Evolutionary conservation across 2,113 vertebrate genomes (phyloP).

Genomic region (Rhynchomys soricoides): DNA sequence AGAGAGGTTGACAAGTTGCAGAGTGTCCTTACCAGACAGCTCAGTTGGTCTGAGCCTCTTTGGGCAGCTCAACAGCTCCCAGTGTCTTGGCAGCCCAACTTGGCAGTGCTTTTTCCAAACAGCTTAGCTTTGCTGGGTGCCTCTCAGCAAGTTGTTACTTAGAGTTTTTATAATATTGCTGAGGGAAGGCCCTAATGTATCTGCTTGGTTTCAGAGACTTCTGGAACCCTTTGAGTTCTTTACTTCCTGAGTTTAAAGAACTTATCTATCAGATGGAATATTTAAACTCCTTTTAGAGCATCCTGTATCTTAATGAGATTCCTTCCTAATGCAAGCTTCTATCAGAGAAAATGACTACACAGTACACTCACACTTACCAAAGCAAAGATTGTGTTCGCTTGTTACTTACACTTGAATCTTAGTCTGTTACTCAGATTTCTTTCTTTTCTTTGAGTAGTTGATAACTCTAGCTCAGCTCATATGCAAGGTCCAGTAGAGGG

Average conservation of each 20-base stretch:
- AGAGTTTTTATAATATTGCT: not conserved
- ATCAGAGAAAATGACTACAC: not conserved
- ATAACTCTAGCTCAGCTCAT: not conserved
- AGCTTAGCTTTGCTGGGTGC: not conserved
- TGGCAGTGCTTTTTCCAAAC: not conserved
- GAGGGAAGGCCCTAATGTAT: not conserved
- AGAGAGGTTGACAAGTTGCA: not conserved
- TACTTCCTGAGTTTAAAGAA: not conserved
- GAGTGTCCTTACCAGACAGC: not conserved
- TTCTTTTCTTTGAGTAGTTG: not conserved
- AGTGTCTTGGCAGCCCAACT: no score
- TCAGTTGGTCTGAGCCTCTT: not conserved
- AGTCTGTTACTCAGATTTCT: not conserved
- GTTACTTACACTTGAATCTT: not conserved
- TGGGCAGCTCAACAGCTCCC: not conserved
- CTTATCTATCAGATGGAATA: not conserved
- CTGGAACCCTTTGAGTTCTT: not conserved
- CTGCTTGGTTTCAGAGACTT: not conserved
- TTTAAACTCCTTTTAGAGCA: not conserved
- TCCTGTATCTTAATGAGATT: not conserved
- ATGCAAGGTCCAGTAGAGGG: not conserved
- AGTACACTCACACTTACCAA: not conserved
- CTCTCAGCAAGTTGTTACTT: not conserved
- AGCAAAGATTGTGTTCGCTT: not conserved
- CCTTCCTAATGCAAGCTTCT: not conserved